Evolutionary conservation across 2,113 vertebrate species (phyloP), one percentile per base, ranked within the genome.

Genomic region (Thalassarche chlororhynchos): DNA sequence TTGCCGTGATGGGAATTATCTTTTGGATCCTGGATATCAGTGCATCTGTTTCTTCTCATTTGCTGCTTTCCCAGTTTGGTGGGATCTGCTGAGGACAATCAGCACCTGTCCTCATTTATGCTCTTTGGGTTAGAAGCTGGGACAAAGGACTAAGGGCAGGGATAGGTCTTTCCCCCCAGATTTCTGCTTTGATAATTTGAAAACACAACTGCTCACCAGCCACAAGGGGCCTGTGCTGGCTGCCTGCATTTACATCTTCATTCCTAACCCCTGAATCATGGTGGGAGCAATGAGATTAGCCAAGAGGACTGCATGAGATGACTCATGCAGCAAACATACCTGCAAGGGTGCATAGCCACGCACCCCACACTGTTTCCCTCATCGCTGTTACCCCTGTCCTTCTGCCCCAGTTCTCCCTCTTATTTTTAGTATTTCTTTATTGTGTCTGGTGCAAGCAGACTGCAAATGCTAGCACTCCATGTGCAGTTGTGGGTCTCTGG

Each of bases 401-500:
- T 55, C 72, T 60, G 44, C 18, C 12, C 17, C 23, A 42, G 40
- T 13, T 46, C 12, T 54, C 18, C 17, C 18, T 55, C 17, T 8
- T 82, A 49, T 10, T 87, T 81, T 40, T 15, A 44, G 6, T 24
- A 47, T 46, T 65, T 40, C 19, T 58, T 82, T 44, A 9, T 31
- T 24, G 28, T 21, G 5, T 12, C 72, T 75, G 52, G n/a, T 31
- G 34, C 36, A 79, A 76, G 36, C 34, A 89, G 40, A 52, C 20
- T 5, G 6, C 55, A 46, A 61, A 64, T 4, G 5, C 14, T 57
- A n/a, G 6, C 24, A 10, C 28, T 47, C 21, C 32, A 7, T 0
- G 0, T 21, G 7, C 1, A 0, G 18, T 4, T 61, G 44, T 24
- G 34, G 10, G 14, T 38, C 66, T 65, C 52, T 46, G 36, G 20